Base-by-base conservation (phyloP, 2,113 vertebrate genomes). In the Bambusicola thoracicus region DNA sequence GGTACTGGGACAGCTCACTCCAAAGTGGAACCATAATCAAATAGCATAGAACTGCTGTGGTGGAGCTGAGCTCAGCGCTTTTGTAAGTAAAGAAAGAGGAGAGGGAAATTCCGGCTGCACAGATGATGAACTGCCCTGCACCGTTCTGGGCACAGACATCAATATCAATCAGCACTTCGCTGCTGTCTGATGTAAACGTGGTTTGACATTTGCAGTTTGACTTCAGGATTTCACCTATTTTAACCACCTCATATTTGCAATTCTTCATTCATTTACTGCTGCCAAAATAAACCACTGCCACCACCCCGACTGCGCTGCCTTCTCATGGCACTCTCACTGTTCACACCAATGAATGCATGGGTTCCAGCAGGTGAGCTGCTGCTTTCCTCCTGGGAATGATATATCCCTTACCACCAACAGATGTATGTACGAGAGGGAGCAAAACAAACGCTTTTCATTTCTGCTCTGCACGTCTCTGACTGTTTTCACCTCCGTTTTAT, bases 301-400 rank as follows among this genome's bases (percentile, higher is more conserved):
- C 43, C 38, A 13, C 21, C 62, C 48, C 17, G 13, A 24, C 15
- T 1, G 10, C 4, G 11, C 41, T 11, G 44, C 86, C 68, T 83
- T 66, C 94, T 77, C 78, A 6, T 49, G 55, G 8, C 8, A 38
- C 21, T 87, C 73, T 38, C 30, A 11, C 11, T 44, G 15, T 49
- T 68, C 21, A 6, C 14, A 51, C 41, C 74, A 90, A 89, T 89
- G 90, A 94, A 76, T 5, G 59, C 87, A 53, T 2, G 55, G 66
- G 80, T 81, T 87, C 74, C 55, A 76, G 94, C 91, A 93, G 95
- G 84, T 96, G 63, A 94, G 84, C 16, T 53, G n/a, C 84, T 85
- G 25, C 62, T 14, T 44, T 63, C 86, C 89, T 72, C 67, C 81
- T 24, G 91, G 86, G 91, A 69, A 65, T 2, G 69, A 29, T 66